These are phyloP conservation scores for Drosophila azteca DNA, from an alignment of 1,140 invertebrate genomes.

Conservation along the genomic window DNA sequence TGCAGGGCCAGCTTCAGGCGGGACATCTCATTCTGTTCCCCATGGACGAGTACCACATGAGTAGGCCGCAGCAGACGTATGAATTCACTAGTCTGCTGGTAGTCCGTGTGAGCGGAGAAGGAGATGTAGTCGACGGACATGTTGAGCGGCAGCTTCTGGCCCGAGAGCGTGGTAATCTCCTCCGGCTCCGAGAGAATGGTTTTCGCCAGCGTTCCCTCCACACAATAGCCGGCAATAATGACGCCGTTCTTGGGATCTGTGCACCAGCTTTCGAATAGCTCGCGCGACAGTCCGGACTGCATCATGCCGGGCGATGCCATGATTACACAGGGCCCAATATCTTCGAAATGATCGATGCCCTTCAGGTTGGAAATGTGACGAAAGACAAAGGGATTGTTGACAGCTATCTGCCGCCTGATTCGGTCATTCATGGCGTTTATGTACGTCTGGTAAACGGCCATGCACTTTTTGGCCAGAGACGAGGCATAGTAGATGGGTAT, in stretches of 20 bases:
- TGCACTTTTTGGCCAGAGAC: slow-evolving; percentile 99
- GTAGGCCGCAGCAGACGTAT: slow-evolving; percentile 96
- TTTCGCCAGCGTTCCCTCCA: slow-evolving; percentile 99
- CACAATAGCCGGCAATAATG: slow-evolving; percentile 99
- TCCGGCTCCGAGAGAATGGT: slow-evolving; percentile 98
- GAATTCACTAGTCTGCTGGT: slow-evolving; percentile 99
- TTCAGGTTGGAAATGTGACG: slow-evolving; percentile 99
- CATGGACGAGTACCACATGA: slow-evolving; percentile 97
- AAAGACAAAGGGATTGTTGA: slow-evolving; percentile 99
- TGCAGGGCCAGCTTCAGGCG: slow-evolving; percentile 96
- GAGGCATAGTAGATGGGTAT: slow-evolving; percentile 99
- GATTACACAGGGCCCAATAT: slow-evolving; percentile 99
- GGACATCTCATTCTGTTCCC: slow-evolving; percentile 99
- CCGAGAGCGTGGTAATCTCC: slow-evolving; percentile 97
- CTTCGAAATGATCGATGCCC: slow-evolving; percentile 99
- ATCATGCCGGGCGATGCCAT: slow-evolving; percentile 99
- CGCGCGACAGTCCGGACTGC: slow-evolving; percentile 98
- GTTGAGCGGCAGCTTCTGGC: slow-evolving; percentile 97
- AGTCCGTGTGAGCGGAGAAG: slow-evolving; percentile 99
- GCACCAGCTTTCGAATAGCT: slow-evolving; percentile 99
- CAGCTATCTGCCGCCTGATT: slow-evolving; percentile 97
- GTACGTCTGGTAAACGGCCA: slow-evolving; percentile 99
- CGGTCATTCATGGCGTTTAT: slow-evolving; percentile 99
- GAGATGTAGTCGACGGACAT: slow-evolving; percentile 99
- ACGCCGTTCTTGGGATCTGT: slow-evolving; percentile 98